A percentile compares a stretch with the other conserved stretches of the same genome.
Conservation (phyloP, 2,797 vertebrate species). For the Prionace glauca region DNA sequence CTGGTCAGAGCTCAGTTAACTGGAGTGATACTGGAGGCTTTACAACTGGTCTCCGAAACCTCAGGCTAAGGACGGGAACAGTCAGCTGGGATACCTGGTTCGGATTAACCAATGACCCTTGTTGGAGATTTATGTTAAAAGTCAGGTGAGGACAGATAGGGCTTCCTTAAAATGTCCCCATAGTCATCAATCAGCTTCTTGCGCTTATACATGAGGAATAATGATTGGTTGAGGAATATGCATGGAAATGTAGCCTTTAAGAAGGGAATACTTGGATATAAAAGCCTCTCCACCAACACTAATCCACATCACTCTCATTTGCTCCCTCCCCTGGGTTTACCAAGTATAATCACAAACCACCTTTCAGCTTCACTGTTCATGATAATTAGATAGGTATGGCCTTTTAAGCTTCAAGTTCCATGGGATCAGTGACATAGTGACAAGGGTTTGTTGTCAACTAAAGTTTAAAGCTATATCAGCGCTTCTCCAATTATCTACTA, state of each 20-base stretch:
- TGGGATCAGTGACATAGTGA: not conserved
- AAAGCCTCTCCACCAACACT: not conserved
- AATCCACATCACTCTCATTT: not conserved
- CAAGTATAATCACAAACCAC: not conserved
- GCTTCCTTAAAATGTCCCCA: not conserved
- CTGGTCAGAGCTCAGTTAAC: not conserved
- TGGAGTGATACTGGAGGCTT: not conserved
- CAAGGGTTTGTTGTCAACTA: slow-evolving; percentile 8
- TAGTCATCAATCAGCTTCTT: not conserved
- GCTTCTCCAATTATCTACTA: slow-evolving; percentile 17
- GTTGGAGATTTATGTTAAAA: not conserved
- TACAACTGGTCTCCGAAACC: not conserved
- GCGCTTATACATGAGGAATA: not conserved
- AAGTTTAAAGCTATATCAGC: not conserved
- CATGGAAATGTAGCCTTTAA: not conserved
- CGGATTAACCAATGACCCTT: not conserved
- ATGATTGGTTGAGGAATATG: not conserved
- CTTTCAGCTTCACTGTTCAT: not conserved
- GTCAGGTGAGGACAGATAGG: not conserved
- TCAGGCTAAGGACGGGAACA: not conserved
- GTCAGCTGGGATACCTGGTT: not conserved
- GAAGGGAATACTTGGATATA: not conserved
- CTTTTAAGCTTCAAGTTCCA: not conserved
- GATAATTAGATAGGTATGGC: not conserved
- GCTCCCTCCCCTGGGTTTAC: not conserved